Percentiles rank a stretch among this genome's conserved stretches.
phyloP scores from a whole-genome alignment of 1,140 invertebrate species.

The Tetraneura akinire region DNA sequence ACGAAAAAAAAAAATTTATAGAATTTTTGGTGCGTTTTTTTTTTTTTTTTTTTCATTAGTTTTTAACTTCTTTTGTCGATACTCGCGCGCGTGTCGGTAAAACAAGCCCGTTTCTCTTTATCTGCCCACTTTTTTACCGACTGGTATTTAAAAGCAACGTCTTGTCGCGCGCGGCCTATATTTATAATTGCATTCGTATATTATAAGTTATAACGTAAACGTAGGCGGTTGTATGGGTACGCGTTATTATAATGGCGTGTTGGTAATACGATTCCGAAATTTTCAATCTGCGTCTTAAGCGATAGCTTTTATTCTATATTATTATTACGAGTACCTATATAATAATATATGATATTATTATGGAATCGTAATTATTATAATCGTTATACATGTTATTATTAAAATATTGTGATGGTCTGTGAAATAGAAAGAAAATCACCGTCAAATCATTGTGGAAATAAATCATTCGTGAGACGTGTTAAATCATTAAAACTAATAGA shows the following conservation, averaged over 20 bases:
- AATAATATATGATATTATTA: too few species aligned
- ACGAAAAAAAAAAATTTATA: too few species aligned
- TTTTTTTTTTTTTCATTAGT: not conserved
- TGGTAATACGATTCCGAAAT: not conserved
- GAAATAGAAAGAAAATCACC: not conserved
- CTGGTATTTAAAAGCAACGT: constrained; percentile 1
- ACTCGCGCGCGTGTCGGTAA: constrained; percentile 14
- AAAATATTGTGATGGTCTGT: too few species aligned
- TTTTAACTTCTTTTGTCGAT: too few species aligned
- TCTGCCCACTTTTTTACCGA: constrained; percentile 18
- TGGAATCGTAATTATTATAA: too few species aligned
- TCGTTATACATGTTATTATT: too few species aligned
- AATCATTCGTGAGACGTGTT: not conserved
- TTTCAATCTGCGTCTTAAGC: not conserved
- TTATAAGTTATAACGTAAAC: too few species aligned
- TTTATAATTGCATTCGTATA: too few species aligned
- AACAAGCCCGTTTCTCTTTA: constrained; percentile 5
- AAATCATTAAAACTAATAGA: constrained; percentile 5
- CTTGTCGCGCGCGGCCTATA: not conserved
- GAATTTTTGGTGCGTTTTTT: too few species aligned
- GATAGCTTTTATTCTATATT: not conserved
- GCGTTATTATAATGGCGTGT: not conserved
- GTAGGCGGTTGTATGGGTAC: not conserved
- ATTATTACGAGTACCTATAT: not conserved
- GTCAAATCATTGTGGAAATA: not conserved